Conservation (phyloP, 2,888 invertebrate genomes). For the Lamellibrachia satsuma region DNA sequence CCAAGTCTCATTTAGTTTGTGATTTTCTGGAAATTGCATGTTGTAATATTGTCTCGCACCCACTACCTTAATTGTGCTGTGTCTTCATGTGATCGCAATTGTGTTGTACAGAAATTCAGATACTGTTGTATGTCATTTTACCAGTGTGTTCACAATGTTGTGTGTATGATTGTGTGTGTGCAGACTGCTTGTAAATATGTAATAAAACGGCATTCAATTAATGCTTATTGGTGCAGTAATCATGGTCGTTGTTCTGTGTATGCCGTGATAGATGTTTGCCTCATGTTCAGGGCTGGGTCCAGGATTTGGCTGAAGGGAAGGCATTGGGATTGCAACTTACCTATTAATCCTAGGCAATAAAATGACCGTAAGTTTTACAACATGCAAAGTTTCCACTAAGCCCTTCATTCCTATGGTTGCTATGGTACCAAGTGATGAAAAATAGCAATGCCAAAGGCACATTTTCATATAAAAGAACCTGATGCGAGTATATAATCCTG, state of each 20-base stretch:
- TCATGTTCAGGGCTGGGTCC: not conserved
- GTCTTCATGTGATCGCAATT: not conserved
- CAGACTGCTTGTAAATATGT: conserved; percentile 6
- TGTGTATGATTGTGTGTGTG: not conserved
- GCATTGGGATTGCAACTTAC: not conserved
- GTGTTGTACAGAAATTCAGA: not conserved
- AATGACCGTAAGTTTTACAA: no score
- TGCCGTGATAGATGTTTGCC: not conserved
- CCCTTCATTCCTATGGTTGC: no score
- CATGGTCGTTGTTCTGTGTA: not conserved
- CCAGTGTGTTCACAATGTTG: conserved; percentile 7
- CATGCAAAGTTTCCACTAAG: no score
- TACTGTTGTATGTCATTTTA: not conserved
- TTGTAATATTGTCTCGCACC: not conserved
- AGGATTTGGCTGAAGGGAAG: not conserved
- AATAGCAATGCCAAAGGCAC: not conserved
- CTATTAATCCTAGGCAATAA: not conserved
- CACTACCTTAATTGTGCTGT: not conserved
- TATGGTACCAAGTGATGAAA: no score
- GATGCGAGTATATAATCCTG: not conserved
- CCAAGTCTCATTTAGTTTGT: not conserved
- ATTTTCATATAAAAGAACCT: not conserved
- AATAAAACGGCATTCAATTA: not conserved
- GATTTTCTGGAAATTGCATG: not conserved
- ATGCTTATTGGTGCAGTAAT: conserved; percentile 3